These are phyloP conservation scores for Plectropomus leopardus DNA, from an alignment of 2,113 vertebrate genomes.

Conservation along the genomic window DNA sequence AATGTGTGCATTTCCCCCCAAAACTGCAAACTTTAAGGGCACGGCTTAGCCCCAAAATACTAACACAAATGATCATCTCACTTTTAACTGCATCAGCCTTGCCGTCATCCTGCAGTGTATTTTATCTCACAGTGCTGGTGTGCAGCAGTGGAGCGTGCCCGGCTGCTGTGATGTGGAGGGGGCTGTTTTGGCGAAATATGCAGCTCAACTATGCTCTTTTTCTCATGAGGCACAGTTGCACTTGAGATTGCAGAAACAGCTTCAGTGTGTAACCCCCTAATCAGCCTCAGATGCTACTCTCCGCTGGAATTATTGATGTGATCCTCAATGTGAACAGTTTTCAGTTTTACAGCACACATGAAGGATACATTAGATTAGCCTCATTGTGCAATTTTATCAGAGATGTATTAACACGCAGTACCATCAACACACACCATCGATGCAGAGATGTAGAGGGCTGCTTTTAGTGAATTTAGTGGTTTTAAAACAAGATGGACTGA, in stretches of 20 bases:
- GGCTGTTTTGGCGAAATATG: background rate
- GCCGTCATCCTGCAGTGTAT: background rate
- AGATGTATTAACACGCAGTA: background rate
- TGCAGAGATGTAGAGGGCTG: conserved; percentile 20
- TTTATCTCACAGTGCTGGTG: background rate
- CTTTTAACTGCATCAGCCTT: background rate
- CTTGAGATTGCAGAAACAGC: background rate
- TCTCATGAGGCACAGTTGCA: conserved; percentile 7
- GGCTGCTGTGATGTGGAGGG: background rate
- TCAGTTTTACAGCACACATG: conserved; percentile 10
- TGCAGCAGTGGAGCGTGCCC: background rate
- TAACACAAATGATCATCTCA: background rate
- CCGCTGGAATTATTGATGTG: background rate
- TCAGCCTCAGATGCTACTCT: background rate
- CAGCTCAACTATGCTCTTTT: background rate
- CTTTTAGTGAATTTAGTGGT: conserved; percentile 2
- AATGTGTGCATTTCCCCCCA: background rate
- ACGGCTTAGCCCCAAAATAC: background rate
- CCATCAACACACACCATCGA: conserved; percentile 9
- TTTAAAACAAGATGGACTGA: conserved; percentile 9
- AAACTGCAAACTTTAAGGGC: background rate
- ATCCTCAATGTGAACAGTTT: conserved; percentile 19
- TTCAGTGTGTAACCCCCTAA: background rate
- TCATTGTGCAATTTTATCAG: background rate
- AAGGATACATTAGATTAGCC: conserved; percentile 23